Evolutionary conservation across 2,797 vertebrate genomes (phyloP).

Genomic region (Diceros bicornis): DNA sequence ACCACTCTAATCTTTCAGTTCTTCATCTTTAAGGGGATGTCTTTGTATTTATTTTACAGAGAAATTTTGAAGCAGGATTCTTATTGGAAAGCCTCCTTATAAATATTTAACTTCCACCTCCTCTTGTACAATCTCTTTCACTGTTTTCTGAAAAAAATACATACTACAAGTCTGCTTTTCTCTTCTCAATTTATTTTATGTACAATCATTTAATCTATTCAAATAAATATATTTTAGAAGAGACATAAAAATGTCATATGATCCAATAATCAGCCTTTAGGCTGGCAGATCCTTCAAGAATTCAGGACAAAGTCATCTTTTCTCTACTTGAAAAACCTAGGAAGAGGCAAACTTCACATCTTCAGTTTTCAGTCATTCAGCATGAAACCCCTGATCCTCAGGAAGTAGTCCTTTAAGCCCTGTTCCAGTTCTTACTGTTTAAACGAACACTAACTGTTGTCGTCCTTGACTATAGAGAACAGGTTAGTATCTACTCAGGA

Average conservation of each 20-base stretch:
- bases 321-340: neutral
- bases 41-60: slow-evolving; percentile 40
- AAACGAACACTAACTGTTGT: neutral
- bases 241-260: neutral
- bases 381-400: neutral
- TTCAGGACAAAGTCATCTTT: neutral
- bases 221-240: neutral
- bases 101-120: neutral
- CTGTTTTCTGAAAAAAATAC: neutral
- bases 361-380: neutral
- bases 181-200: slow-evolving; percentile 10
- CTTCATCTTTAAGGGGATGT: neutral
- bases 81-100: neutral
- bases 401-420: neutral
- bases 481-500: neutral
- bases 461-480: neutral
- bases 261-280: neutral
- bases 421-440: neutral
- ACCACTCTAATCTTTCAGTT: neutral
- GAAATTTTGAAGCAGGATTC: neutral
- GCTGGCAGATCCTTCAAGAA: neutral
- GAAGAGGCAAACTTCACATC: neutral
- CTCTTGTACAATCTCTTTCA: neutral
- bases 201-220: slow-evolving; percentile 9
- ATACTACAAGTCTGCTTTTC: neutral